Base-by-base conservation (phyloP, 2,113 vertebrate genomes). In the Rhineura floridana region DNA sequence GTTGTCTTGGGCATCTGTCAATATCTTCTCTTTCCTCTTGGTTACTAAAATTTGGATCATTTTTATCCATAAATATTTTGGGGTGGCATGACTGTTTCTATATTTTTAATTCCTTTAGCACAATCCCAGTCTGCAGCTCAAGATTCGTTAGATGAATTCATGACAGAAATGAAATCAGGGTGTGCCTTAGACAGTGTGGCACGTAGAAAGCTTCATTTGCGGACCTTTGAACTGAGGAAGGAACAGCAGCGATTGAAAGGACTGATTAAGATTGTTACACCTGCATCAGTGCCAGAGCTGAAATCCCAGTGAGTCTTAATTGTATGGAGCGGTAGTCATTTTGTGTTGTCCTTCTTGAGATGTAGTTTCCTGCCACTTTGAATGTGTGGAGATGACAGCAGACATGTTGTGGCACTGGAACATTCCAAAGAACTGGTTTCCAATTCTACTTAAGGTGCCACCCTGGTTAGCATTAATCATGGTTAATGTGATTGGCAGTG, bases 71-170 rank as follows among this genome's bases (percentile, higher is more conserved):
- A 25, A n/a, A 39, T 76, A 46, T 3, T 76, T 59, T 59, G 33
- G 3, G 4, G 30, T 63, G 28, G 25, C 52, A 55, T 77, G 11
- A n/a, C 21, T 78, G 44, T 48, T 39, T 62, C 36, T 70, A 30
- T 59, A 88, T 81, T 90, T 72, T 23, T 84, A 21, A 21, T 0
- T 81, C 65, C 59, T 65, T 12, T 92, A 99, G 99, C 86, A 89
- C 92, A 96, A 2, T 96, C 97, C 11, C 95, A 97, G 84, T 93
- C 97, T 0, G 95, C 96, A 6, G 89, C 97, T 46, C 98, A 99
- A 85, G 99, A 99, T 93, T 96, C 99, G 6, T 95, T 99, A 95
- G 99, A 99, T 33, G 98, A 97, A 3, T 99, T 99, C 93, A 99
- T 99, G 99, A 98, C 96, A 0, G 97, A 97, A 25, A 99, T 99